These are phyloP conservation scores for Enhydra lutris DNA, from an alignment of 2,113 vertebrate genomes.

Conservation along the genomic window DNA sequence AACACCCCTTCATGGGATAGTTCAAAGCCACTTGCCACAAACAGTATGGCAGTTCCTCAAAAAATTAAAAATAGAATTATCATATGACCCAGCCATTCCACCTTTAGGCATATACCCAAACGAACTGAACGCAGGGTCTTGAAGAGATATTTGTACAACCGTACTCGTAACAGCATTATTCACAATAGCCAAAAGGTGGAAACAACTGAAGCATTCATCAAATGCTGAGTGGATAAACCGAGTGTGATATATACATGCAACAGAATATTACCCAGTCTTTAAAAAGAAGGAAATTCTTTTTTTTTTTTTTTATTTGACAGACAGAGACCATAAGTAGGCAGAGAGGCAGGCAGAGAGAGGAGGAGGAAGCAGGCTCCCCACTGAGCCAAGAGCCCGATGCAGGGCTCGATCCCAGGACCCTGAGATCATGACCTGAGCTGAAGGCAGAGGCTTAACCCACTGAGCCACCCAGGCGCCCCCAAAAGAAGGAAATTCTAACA, in stretches of 20 bases:
- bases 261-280: not conserved
- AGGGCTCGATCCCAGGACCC: too few relatives aligned
- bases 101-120: not conserved
- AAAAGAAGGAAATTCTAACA: not conserved
- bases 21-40: not conserved
- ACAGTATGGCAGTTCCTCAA: not conserved
- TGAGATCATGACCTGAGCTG: too few relatives aligned
- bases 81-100: fast-evolving
- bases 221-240: fast-evolving
- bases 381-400: too few relatives aligned
- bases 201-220: fast-evolving
- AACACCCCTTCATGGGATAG: not conserved
- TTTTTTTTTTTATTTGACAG: too few relatives aligned
- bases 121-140: not conserved
- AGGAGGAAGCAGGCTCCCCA: too few relatives aligned
- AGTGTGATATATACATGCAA: fast-evolving
- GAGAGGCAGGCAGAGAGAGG: too few relatives aligned
- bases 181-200: fast-evolving
- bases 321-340: too few relatives aligned
- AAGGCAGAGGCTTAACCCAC: too few relatives aligned
- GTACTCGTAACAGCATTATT: fast-evolving
- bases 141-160: fast-evolving
- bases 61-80: not conserved
- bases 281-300: not conserved
- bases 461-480: too few relatives aligned